Evolutionary conservation across 2,113 vertebrate genomes (phyloP), one percentile per base, ranked within the genome.

Genomic region (Notarius lentiginosus): DNA sequence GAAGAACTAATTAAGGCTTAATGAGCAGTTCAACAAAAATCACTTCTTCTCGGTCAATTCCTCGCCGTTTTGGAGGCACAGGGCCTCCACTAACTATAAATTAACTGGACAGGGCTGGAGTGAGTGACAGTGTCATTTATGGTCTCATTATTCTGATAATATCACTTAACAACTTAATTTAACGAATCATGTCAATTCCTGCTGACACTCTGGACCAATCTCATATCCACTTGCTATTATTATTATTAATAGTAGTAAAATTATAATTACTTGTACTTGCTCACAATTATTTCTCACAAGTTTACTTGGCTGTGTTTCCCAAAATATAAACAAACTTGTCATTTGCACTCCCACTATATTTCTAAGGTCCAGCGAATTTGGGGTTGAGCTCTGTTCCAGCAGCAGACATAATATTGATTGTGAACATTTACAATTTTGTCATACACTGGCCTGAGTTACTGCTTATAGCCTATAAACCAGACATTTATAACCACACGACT

Each of bases 381-480:
- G n/a, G 53, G 20, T 56, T 34, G 24, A 85, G 41, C 72, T 30
- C 22, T 30, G 27, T 53, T 63, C 56, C 12, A 9, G 15, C 18
- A 22, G 27, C 75, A 79, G 60, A 55, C 17, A 0, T 79, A 55
- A 72, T 72, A 87, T 65, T 65, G 58, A 87, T 14, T 76, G 86
- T 1, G 47, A 65, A 76, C 79, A 83, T 83, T 87, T 83, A 82
- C n/a, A 63, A 17, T 61, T 85, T 79, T 87, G 34, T 73, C 41
- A 56, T 63, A 51, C 70, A 7, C 63, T 84, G 56, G 22, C 76
- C 85, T 87, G 80, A 87, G 70, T 34, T 76, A 87, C 63, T 56
- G 49, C 80, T 83, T 17, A 70, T 34, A 68, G 63, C 63, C 84
- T 58, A 70, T 80, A 86, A 68, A 66, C 49, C 51, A 12, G 75